Conservation (phyloP, 1,140 invertebrate genomes). For the Conopomorpha cramerella region DNA sequence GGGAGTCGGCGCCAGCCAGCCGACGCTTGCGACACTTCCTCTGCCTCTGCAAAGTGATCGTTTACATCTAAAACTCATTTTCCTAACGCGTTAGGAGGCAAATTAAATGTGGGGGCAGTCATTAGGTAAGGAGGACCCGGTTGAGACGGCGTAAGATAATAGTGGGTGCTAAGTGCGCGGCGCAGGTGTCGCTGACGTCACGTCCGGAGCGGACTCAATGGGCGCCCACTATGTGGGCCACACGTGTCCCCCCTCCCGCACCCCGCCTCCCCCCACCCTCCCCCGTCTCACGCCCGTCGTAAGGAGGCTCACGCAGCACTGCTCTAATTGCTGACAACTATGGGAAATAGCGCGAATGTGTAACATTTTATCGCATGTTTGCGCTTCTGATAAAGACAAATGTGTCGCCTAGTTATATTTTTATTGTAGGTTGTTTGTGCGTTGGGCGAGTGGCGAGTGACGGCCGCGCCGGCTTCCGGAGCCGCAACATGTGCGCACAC, state of each 20-base stretch:
- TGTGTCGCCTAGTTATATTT: constrained; percentile 5
- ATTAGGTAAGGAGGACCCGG: no score
- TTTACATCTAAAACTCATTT: no score
- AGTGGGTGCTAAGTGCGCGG: not conserved
- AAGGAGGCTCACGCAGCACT: no score
- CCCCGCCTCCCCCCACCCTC: constrained; percentile 14
- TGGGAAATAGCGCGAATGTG: constrained; percentile 51
- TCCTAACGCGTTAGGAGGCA: no score
- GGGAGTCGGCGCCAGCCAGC: constrained; percentile 13
- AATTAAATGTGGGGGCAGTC: no score
- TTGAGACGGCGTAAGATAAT: constrained; percentile 11
- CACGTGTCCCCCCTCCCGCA: constrained; percentile 31
- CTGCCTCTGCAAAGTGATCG: no score
- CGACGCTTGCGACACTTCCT: no score
- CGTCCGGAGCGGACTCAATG: constrained; percentile 37
- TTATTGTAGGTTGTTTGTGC: not conserved
- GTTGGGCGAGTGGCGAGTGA: not conserved
- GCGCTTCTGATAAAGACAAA: constrained; percentile 32
- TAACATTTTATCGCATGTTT: constrained; percentile 37
- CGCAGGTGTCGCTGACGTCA: constrained; percentile 28
- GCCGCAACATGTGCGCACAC: not conserved
- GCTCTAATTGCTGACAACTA: constrained; percentile 52
- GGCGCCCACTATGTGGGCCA: constrained; percentile 46
- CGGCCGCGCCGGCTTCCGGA: not conserved
- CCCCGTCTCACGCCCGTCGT: no score